Percentiles rank a stretch among this genome's conserved stretches.
These are phyloP conservation scores for Paralvinella palmiformis DNA, from an alignment of 1,140 invertebrate genomes.

Conservation along the genomic window DNA sequence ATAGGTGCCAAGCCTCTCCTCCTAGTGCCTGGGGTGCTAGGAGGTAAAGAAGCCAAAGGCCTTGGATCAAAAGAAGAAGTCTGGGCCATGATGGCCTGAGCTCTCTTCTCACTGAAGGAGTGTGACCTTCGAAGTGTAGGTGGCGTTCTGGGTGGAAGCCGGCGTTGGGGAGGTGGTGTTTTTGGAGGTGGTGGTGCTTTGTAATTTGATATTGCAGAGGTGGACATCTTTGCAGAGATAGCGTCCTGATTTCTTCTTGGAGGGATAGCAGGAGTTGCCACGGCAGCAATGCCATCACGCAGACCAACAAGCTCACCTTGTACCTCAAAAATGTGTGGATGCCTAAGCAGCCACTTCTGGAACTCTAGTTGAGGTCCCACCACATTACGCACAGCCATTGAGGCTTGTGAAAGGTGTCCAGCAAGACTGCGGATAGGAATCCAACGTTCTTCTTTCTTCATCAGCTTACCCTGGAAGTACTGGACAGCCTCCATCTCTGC, in stretches of 20 bases:
- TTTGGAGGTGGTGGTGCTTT: constrained; percentile 15
- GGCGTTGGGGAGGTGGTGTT: constrained; percentile 17
- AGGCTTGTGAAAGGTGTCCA: constrained; percentile 50
- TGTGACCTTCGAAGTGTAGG: constrained; percentile 13
- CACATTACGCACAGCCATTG: constrained; percentile 45
- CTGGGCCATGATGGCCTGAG: background rate
- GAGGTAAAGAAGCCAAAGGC: constrained; percentile 15
- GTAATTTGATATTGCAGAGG: constrained; percentile 10
- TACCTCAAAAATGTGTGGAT: constrained; percentile 50
- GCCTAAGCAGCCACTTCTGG: constrained; percentile 43
- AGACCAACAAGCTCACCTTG: constrained; percentile 45
- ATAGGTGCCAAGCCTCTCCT: constrained; percentile 25
- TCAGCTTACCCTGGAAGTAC: constrained; percentile 47
- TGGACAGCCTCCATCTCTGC: constrained; percentile 50
- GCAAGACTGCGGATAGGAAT: constrained; percentile 48
- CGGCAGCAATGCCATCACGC: constrained; percentile 34
- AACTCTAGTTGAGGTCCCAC: constrained; percentile 52
- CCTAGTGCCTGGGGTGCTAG: background rate
- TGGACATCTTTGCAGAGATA: background rate
- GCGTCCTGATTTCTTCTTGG: background rate
- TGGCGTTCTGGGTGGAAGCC: background rate
- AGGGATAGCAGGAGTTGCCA: constrained; percentile 4
- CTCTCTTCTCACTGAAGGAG: constrained; percentile 14
- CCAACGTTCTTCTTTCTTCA: constrained; percentile 48
- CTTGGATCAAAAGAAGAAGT: background rate